These are phyloP conservation scores for Kryphioiulus occultus DNA, from an alignment of 2,888 invertebrate genomes.

Conservation along the genomic window DNA sequence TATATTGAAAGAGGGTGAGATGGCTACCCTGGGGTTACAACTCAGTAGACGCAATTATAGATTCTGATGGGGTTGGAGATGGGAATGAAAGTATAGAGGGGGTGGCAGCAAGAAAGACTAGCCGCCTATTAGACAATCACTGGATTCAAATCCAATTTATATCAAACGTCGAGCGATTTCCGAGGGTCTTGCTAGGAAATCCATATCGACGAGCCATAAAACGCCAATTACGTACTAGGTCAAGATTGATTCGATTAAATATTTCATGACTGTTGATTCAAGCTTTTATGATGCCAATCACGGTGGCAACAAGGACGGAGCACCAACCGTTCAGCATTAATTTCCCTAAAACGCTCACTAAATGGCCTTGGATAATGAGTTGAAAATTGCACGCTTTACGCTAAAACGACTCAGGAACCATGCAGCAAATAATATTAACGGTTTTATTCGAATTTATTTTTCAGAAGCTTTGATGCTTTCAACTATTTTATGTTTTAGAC, in stretches of 20 bases:
- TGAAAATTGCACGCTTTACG: background rate
- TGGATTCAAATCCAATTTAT: background rate
- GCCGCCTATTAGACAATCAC: constrained; percentile 2
- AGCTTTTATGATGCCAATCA: constrained; percentile 23
- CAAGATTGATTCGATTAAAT: constrained; percentile 23
- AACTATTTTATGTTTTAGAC: too few species aligned
- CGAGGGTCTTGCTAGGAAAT: background rate
- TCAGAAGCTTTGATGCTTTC: too few species aligned
- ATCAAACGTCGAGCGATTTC: background rate
- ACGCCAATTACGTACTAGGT: constrained; percentile 7
- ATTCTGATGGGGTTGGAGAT: background rate
- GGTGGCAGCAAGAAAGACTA: background rate
- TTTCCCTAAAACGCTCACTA: background rate
- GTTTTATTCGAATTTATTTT: too few species aligned
- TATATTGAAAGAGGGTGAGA: too few species aligned
- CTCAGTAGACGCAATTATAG: too few species aligned
- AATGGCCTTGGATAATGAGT: background rate
- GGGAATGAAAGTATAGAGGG: background rate
- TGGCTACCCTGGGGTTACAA: too few species aligned
- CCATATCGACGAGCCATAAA: background rate
- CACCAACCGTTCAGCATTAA: background rate
- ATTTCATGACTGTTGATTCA: background rate
- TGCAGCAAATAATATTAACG: too few species aligned
- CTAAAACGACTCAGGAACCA: too few species aligned
- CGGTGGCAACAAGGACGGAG: background rate